These are phyloP conservation scores for Stegodyphus dumicola DNA, from an alignment of 1,140 invertebrate species.

Conservation along the genomic window DNA sequence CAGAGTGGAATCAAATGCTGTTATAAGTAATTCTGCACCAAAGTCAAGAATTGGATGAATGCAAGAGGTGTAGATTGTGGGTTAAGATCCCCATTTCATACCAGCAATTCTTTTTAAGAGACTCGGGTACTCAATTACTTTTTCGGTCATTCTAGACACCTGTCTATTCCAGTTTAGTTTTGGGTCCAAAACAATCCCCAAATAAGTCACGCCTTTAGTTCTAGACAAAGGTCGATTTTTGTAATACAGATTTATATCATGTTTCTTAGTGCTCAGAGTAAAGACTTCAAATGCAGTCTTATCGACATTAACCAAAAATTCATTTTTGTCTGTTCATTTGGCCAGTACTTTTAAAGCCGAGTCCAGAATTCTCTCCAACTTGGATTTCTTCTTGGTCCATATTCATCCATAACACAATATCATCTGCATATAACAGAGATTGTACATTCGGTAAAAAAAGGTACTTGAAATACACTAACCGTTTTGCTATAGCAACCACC, in stretches of 20 bases:
- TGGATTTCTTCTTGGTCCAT: too few species aligned
- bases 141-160: neutral
- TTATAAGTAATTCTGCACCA: neutral
- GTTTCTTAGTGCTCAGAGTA: neutral
- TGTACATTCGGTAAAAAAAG: too few species aligned
- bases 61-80: neutral
- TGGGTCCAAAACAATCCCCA: neutral
- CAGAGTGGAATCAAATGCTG: neutral
- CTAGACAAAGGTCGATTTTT: neutral
- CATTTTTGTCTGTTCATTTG: neutral
- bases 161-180: slow-evolving; percentile 10
- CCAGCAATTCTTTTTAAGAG: neutral
- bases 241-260: neutral
- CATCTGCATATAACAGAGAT: too few species aligned
- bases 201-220: neutral
- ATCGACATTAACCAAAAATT: neutral
- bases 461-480: too few species aligned
- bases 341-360: neutral
- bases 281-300: neutral
- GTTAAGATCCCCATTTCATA: neutral
- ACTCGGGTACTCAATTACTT: neutral
- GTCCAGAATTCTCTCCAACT: too few species aligned
- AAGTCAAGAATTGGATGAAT: neutral
- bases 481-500: too few species aligned
- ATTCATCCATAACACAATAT: too few species aligned